Conservation (phyloP, 2,888 invertebrate species). For the Thera obeliscata region DNA sequence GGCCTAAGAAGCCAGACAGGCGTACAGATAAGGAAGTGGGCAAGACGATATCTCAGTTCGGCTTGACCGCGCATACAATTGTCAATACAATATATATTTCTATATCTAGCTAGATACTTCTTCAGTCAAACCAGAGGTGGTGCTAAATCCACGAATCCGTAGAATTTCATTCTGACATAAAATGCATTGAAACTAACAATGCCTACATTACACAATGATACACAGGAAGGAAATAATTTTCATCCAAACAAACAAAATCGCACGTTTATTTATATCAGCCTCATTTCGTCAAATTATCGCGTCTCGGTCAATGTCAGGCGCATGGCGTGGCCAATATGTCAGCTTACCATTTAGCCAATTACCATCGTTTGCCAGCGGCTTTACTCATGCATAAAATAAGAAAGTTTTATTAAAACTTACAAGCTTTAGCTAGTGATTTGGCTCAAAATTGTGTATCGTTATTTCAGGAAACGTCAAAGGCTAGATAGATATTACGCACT, state of each 20-base stretch:
- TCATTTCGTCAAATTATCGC: conserved; percentile 30
- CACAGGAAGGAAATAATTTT: conserved; percentile 6
- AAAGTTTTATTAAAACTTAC: neutral
- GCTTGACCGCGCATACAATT: conserved; percentile 41
- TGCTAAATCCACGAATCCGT: too few relatives aligned
- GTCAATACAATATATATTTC: conserved; percentile 18
- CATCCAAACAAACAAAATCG: conserved; percentile 21
- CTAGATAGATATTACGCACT: too few relatives aligned
- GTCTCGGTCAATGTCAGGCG: conserved; percentile 49
- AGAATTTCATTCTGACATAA: neutral
- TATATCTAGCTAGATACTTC: neutral
- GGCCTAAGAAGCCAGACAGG: conserved; percentile 34
- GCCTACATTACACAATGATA: neutral
- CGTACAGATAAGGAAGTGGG: conserved; percentile 47
- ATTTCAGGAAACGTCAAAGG: too few relatives aligned
- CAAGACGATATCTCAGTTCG: conserved; percentile 52
- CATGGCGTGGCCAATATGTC: conserved; percentile 41
- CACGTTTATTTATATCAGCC: conserved; percentile 13
- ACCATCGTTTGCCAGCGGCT: conserved; percentile 6
- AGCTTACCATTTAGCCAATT: conserved; percentile 24
- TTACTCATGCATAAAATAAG: neutral
- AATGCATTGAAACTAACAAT: neutral
- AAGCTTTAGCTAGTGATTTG: neutral
- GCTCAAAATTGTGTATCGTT: neutral
- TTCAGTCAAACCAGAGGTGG: too few relatives aligned